These are phyloP conservation scores for Tragopan temminckii DNA, from an alignment of 2,797 vertebrate genomes.

Conservation along the genomic window DNA sequence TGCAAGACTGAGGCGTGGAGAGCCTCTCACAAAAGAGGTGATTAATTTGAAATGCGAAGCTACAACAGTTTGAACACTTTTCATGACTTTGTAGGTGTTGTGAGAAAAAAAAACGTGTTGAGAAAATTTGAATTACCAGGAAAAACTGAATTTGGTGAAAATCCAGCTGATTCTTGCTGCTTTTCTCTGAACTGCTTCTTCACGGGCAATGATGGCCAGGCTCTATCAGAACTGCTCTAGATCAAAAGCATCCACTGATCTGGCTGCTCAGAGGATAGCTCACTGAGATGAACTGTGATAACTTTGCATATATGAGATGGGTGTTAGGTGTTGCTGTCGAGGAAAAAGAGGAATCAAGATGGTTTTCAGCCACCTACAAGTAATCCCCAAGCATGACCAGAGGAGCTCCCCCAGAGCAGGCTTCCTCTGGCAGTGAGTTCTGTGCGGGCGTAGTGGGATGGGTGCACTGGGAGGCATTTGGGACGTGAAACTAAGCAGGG, in stretches of 20 bases:
- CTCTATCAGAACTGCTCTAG: not conserved
- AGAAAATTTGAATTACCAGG: not conserved
- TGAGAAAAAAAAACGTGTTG: not conserved
- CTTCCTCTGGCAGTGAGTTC: not conserved
- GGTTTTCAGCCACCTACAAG: not conserved
- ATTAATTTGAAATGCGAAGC: not conserved
- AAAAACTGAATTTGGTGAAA: not conserved
- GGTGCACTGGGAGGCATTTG: not conserved
- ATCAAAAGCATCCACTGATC: not conserved
- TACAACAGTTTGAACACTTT: not conserved
- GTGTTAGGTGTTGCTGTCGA: not conserved
- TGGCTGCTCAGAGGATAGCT: not conserved
- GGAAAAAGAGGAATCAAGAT: not conserved
- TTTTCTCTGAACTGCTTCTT: not conserved
- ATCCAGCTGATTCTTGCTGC: not conserved
- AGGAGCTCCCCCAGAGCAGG: not conserved
- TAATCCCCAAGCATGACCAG: conserved; percentile 9
- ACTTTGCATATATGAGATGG: not conserved
- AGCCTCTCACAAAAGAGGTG: not conserved
- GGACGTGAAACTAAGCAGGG: not conserved
- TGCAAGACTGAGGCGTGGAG: not conserved
- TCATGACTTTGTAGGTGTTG: not conserved
- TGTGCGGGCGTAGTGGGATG: not conserved
- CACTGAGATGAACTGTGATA: not conserved
- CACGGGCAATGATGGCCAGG: not conserved